Evolutionary conservation across 1,140 invertebrate genomes (phyloP).

Genomic region (Drosophila repleta): DNA sequence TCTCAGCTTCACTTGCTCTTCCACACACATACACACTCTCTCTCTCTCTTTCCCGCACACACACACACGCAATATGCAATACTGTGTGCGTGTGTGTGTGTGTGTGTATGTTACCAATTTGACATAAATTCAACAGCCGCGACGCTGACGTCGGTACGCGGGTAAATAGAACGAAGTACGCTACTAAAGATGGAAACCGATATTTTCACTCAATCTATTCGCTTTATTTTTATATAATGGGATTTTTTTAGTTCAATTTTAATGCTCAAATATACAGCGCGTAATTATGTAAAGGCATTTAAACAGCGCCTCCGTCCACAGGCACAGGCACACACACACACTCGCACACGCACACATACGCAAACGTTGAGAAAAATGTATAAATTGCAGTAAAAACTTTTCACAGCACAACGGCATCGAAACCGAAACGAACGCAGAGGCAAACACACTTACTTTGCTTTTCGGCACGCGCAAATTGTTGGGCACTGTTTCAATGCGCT

Average conservation of each 20-base stretch:
- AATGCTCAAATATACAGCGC: conserved; percentile 19
- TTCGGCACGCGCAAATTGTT: conserved; percentile 26
- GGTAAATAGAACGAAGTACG: conserved; percentile 75
- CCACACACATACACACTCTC: conserved; percentile 5
- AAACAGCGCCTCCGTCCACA: conserved; percentile 55
- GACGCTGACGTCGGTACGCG: conserved; percentile 70
- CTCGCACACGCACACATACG: conserved; percentile 39
- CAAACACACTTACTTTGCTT: conserved; percentile 43
- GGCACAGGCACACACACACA: conserved; percentile 16
- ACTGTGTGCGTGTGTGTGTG: conserved; percentile 49
- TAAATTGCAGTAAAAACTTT: conserved; percentile 78
- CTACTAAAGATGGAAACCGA: conserved; percentile 68
- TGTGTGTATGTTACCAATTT: conserved; percentile 78
- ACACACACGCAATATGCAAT: conserved; percentile 54
- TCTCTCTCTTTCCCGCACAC: conserved; percentile 27
- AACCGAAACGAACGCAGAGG: conserved; percentile 37
- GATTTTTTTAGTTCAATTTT: conserved; percentile 20
- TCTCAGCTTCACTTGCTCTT: conserved; percentile 4
- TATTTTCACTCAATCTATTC: conserved; percentile 44
- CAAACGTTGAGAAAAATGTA: conserved; percentile 76
- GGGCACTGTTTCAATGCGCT: conserved; percentile 15
- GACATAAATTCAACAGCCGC: conserved; percentile 82
- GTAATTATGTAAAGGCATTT: conserved; percentile 81
- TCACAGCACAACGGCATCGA: conserved; percentile 55
- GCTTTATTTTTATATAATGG: conserved; percentile 62